Percentiles rank a stretch among this genome's conserved stretches.
Conservation (phyloP, 2,797 vertebrate species). For the Poeciliopsis gracilis region DNA sequence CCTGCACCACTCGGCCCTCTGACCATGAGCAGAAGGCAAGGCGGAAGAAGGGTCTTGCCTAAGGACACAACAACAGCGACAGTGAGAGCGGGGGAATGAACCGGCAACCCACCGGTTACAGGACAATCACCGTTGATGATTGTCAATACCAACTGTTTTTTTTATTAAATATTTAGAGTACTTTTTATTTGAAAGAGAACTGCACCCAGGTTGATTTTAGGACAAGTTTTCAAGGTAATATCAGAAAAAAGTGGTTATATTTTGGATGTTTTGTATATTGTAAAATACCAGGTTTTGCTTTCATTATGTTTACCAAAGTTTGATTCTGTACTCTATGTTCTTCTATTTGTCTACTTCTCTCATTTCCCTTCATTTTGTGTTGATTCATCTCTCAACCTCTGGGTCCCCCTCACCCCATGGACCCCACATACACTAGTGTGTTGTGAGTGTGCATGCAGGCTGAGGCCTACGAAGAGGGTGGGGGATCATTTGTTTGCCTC, state of each 20-base stretch:
- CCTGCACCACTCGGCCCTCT: no score
- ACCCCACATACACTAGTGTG: constrained; percentile 44
- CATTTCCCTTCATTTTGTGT: constrained; percentile 62
- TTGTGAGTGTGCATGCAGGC: constrained; percentile 31
- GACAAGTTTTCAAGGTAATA: background rate
- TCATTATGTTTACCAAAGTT: constrained; percentile 18
- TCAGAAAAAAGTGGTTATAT: background rate
- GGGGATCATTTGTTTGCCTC: constrained; percentile 74
- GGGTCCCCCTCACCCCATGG: constrained; percentile 39
- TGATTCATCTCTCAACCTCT: constrained; percentile 66
- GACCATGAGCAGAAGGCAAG: no score
- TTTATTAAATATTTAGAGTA: background rate
- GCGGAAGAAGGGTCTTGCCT: no score
- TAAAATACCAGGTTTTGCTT: constrained; percentile 25
- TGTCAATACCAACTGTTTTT: background rate
- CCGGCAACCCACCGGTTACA: no score
- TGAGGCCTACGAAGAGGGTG: constrained; percentile 61
- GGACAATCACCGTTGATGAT: no score
- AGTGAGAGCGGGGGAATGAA: no score
- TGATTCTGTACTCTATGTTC: constrained; percentile 52
- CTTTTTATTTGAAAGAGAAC: background rate
- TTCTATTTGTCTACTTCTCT: constrained; percentile 70
- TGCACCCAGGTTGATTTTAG: background rate
- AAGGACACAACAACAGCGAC: no score
- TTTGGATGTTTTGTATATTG: background rate